Evolutionary conservation across 2,888 invertebrate species (phyloP).

Genomic region (Pegoplata infirma): DNA sequence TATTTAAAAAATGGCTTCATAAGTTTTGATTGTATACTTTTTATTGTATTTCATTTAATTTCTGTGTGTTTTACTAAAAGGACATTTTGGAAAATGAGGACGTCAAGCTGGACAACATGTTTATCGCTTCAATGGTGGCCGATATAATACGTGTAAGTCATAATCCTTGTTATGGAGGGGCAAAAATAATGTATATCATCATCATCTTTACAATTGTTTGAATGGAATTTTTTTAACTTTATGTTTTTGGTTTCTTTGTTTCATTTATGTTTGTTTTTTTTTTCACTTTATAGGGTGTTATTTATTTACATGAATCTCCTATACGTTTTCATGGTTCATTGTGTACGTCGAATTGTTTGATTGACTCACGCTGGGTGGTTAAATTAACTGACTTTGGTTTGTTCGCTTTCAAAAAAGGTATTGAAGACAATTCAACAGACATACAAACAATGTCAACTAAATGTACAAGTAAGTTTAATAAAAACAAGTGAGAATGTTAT

Average conservation of each 20-base stretch:
- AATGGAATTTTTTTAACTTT: constrained; percentile 12
- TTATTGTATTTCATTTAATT: constrained; percentile 5
- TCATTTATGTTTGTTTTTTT: constrained; percentile 20
- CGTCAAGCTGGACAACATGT: constrained; percentile 97
- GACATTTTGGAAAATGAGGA: constrained; percentile 97
- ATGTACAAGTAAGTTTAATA: constrained; percentile 83
- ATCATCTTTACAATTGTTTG: neutral
- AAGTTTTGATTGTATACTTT: neutral
- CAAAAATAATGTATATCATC: constrained; percentile 12
- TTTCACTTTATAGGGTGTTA: constrained; percentile 86
- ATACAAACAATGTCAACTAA: constrained; percentile 81
- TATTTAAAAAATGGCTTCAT: neutral
- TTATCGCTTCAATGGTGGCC: constrained; percentile 95
- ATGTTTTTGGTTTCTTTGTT: constrained; percentile 5
- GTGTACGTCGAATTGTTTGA: constrained; percentile 93
- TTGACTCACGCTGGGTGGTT: constrained; percentile 96
- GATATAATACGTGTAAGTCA: constrained; percentile 93
- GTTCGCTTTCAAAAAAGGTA: constrained; percentile 88
- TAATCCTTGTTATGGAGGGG: neutral
- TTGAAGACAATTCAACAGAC: constrained; percentile 83
- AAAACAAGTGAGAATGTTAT: neutral
- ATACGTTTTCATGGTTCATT: constrained; percentile 92
- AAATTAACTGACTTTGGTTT: constrained; percentile 95
- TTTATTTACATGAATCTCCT: constrained; percentile 92
- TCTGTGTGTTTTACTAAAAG: constrained; percentile 76